These are phyloP conservation scores for Ploceus nigricollis DNA, from an alignment of 2,113 vertebrate species.

Conservation along the genomic window DNA sequence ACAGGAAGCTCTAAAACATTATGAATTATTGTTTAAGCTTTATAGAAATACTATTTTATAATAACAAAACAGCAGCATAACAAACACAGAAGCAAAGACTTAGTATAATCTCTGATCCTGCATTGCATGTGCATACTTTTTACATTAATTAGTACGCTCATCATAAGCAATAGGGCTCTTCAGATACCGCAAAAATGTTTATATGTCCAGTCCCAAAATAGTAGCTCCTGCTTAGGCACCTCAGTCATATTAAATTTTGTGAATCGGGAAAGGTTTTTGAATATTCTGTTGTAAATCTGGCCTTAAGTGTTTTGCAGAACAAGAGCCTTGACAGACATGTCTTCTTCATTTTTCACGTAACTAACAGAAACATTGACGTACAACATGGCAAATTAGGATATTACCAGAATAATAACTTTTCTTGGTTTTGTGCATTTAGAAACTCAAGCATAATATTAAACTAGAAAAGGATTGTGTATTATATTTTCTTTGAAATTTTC, in stretches of 20 bases:
- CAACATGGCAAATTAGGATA: neutral
- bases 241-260: neutral
- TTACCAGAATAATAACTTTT: neutral
- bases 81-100: neutral
- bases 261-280: neutral
- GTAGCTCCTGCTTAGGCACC: neutral
- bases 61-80: neutral
- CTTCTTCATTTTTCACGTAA: neutral
- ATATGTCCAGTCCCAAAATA: neutral
- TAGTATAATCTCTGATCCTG: neutral
- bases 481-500: neutral
- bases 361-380: neutral
- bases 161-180: neutral
- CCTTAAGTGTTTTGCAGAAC: neutral
- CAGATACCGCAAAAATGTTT: neutral
- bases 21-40: constrained; percentile 22
- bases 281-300: neutral
- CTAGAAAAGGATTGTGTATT: neutral
- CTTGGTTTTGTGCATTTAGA: neutral
- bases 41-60: neutral
- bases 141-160: neutral
- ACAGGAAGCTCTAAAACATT: constrained; percentile 2
- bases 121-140: neutral
- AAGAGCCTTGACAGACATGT: neutral
- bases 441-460: neutral